Percentiles rank a stretch among this genome's conserved stretches.
These are phyloP conservation scores for Pararge aegeria DNA, from an alignment of 1,140 invertebrate genomes.

Conservation along the genomic window DNA sequence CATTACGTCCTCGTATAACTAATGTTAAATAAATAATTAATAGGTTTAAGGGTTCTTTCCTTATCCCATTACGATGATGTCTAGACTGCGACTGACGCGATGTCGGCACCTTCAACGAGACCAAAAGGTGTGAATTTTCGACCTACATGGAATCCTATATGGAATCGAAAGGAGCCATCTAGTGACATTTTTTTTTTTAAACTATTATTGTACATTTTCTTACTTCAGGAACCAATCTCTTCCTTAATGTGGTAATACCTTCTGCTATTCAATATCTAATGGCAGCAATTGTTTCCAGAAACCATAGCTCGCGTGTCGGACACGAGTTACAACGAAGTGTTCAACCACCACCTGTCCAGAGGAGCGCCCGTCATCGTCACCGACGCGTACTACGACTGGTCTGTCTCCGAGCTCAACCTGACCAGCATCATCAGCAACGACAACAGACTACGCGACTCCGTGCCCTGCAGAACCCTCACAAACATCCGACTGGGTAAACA, in stretches of 20 bases:
- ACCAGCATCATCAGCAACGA: slow-evolving; percentile 82
- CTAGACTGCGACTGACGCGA: too few species aligned
- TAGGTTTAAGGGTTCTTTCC: too few species aligned
- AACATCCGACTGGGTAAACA: slow-evolving; percentile 83
- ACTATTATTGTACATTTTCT: too few species aligned
- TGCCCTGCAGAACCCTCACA: slow-evolving; percentile 85
- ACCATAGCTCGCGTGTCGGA: slow-evolving; percentile 83
- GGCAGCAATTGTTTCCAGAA: slow-evolving; percentile 70
- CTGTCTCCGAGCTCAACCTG: slow-evolving; percentile 84
- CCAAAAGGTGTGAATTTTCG: too few species aligned
- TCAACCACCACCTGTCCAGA: slow-evolving; percentile 84
- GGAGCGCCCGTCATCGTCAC: slow-evolving; percentile 87
- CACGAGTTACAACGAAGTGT: slow-evolving; percentile 82
- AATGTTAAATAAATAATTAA: too few species aligned
- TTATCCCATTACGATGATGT: too few species aligned
- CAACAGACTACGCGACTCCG: slow-evolving; percentile 82
- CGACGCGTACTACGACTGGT: slow-evolving; percentile 86
- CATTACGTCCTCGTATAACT: too few species aligned
- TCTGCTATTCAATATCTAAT: not conserved
- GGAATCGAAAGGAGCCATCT: too few species aligned
- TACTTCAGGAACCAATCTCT: too few species aligned
- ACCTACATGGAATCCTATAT: too few species aligned
- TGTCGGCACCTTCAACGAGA: too few species aligned
- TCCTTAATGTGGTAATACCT: not conserved
- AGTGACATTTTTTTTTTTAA: too few species aligned